A percentile compares a stretch with the other conserved stretches of the same genome.
Evolutionary conservation across 2,797 vertebrate species (phyloP).

Genomic region (Parambassis ranga): DNA sequence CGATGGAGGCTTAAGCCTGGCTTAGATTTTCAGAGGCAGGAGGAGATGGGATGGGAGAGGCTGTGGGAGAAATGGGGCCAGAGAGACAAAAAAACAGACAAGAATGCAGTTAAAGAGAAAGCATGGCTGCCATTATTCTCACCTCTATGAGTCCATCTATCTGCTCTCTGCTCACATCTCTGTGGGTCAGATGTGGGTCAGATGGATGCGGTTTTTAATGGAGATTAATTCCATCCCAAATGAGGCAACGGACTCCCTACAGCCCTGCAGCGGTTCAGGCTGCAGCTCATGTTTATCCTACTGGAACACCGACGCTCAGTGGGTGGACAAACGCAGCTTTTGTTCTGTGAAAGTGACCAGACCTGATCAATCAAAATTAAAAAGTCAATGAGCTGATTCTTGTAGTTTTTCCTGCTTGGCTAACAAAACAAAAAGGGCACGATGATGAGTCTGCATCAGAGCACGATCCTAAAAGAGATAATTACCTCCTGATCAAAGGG

Average conservation of each 20-base stretch:
- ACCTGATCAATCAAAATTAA: constrained; percentile 5
- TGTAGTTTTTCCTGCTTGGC: too few relatives aligned
- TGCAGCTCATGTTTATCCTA: not conserved
- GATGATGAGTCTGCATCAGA: too few relatives aligned
- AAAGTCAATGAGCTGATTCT: not conserved
- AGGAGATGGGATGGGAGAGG: not conserved
- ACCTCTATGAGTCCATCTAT: not conserved
- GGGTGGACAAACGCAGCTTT: too few relatives aligned
- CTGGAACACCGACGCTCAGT: too few relatives aligned
- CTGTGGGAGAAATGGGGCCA: not conserved
- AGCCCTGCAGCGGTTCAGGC: too few relatives aligned
- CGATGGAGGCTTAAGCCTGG: constrained; percentile 32
- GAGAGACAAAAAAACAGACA: not conserved
- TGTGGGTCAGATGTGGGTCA: constrained; percentile 43
- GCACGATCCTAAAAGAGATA: too few relatives aligned
- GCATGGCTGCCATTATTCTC: not conserved
- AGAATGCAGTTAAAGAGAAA: constrained; percentile 9
- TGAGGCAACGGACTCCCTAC: constrained; percentile 26
- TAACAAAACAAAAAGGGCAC: too few relatives aligned
- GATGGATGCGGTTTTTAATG: constrained; percentile 53
- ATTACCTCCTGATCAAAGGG: not conserved
- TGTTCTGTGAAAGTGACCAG: not conserved
- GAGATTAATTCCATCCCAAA: constrained; percentile 62
- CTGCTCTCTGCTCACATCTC: not conserved
- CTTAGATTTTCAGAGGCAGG: constrained; percentile 21